Conservation (phyloP, 2,888 invertebrate genomes). For the Hydropsyche betteni region DNA sequence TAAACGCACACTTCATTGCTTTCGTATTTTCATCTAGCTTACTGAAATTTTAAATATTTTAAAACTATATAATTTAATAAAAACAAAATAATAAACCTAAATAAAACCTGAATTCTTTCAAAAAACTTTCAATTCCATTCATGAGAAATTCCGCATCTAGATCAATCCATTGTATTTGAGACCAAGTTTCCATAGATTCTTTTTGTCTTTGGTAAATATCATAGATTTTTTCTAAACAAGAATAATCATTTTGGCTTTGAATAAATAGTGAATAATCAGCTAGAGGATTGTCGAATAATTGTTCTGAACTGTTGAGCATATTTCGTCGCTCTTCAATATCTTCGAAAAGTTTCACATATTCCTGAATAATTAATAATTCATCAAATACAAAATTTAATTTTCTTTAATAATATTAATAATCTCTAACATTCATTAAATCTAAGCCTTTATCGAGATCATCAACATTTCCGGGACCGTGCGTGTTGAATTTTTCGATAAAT, state of each 20-base stretch:
- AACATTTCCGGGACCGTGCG: constrained; percentile 82
- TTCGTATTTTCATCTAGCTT: constrained; percentile 75
- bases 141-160: constrained; percentile 84
- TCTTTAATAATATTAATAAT: not conserved
- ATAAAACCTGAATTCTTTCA: constrained; percentile 73
- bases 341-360: constrained; percentile 72
- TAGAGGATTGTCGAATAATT: constrained; percentile 86
- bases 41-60: constrained; percentile 56
- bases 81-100: not conserved
- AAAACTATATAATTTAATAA: not conserved
- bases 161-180: constrained; percentile 87
- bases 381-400: not conserved
- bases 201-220: constrained; percentile 82
- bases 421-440: constrained; percentile 71
- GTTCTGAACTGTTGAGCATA: constrained; percentile 72
- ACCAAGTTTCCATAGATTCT: constrained; percentile 81
- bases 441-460: constrained; percentile 81
- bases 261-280: constrained; percentile 83
- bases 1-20: constrained; percentile 69
- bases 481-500: constrained; percentile 78
- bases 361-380: constrained; percentile 58
- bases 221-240: constrained; percentile 76
- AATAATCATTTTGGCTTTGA: constrained; percentile 70
- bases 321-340: constrained; percentile 73
- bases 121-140: constrained; percentile 86